Percentiles rank a stretch among this genome's conserved stretches.
These are phyloP conservation scores for Pedionomus torquatus DNA, from an alignment of 2,113 vertebrate genomes.

Conservation along the genomic window DNA sequence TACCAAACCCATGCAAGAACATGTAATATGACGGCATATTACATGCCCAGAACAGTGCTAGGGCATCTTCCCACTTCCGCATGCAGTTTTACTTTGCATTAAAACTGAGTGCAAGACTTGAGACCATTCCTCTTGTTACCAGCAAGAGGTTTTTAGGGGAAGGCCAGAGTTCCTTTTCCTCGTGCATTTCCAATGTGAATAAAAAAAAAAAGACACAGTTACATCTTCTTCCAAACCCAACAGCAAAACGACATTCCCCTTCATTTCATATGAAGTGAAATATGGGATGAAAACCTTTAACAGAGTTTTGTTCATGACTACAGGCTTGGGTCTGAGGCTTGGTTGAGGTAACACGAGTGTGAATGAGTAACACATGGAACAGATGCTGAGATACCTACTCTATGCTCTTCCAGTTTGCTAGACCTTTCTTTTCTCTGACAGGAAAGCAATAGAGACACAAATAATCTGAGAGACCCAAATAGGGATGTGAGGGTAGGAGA, in stretches of 20 bases:
- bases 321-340: not conserved
- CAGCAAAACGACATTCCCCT: not conserved
- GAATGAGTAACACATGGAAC: not conserved
- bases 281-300: slow-evolving; percentile 37
- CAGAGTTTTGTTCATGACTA: not conserved
- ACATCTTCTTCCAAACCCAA: not conserved
- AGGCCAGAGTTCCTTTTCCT: not conserved
- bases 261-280: not conserved
- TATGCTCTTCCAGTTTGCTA: not conserved
- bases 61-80: not conserved
- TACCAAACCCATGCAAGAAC: slow-evolving; percentile 45
- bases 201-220: not conserved
- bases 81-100: slow-evolving; percentile 33
- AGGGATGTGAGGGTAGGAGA: not conserved
- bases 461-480: not conserved
- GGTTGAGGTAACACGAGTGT: not conserved
- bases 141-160: not conserved
- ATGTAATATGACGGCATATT: slow-evolving; percentile 61
- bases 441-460: not conserved
- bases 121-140: not conserved
- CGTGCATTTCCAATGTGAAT: not conserved
- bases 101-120: not conserved
- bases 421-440: not conserved
- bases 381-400: not conserved
- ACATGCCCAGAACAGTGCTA: slow-evolving; percentile 40